Evolutionary conservation across 2,797 vertebrate genomes (phyloP), one percentile per base, ranked within the genome.

Genomic region (Muraenolepis orangiensis): DNA sequence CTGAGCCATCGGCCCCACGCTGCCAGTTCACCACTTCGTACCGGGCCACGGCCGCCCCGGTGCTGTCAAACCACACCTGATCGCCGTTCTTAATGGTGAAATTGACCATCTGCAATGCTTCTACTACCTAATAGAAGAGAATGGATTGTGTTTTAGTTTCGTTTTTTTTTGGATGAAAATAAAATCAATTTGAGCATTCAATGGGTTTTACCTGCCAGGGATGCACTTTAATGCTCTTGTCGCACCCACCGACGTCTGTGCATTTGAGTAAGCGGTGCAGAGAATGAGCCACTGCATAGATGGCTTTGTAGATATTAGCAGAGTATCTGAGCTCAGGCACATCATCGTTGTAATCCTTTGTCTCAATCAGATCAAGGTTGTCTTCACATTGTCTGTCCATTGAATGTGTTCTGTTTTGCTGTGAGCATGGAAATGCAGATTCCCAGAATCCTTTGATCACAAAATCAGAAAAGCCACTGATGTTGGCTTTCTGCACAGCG

Each of bases 11-110:
- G 13, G 82, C 42, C 40, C 84, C 86, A 14, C 23, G 83, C 72
- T 93, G 91, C 93, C 93, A 94, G 85, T 94, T 94, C 57, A 93
- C 87, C 70, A 94, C 87, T 57, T 93, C 91, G 71, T 93, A 94
- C 31, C 42, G 88, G 69, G 93, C 91, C 30, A 86, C 79, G 14
- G 90, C 80, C 40, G 92, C 87, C 36, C 92, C 92, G 0, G 89
- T 92, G 72, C 74, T 86, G 71, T 94, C 93, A 77, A 94, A 94
- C 89, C 89, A 92, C 31, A 93, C 88, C 31, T 69, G 72, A 11
- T 93, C 92, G 4, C 87, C 90, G 1, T 86, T 86, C 31, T 88
- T 91, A 2, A 85, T 85, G 0, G 89, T 90, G n/a, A 93, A 92
- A 80, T 93, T 90, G 0, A 94, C 91, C 23, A 68, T 75, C 78